A percentile compares a stretch with the other conserved stretches of the same genome.
These are phyloP conservation scores for Phyllotreta cruciferae DNA, from an alignment of 2,888 invertebrate genomes.

Conservation along the genomic window DNA sequence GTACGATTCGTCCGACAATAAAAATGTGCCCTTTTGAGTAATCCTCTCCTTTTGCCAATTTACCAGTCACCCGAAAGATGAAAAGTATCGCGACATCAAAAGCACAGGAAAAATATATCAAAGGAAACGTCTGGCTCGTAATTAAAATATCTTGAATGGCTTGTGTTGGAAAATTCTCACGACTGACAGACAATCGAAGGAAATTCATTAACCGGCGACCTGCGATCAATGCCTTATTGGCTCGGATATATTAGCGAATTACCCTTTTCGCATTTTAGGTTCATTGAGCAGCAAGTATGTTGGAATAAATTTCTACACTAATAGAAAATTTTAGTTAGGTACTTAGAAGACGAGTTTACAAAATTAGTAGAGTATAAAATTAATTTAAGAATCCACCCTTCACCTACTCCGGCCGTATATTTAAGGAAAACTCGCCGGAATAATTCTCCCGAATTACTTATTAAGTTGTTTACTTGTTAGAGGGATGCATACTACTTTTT, in stretches of 20 bases:
- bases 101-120: constrained; percentile 33
- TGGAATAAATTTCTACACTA: no score
- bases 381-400: no score
- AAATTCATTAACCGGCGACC: constrained; percentile 25
- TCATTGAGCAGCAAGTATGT: no score
- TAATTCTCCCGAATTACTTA: constrained; percentile 8
- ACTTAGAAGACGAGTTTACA: no score
- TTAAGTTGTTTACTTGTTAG: constrained; percentile 1
- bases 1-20: constrained; percentile 20
- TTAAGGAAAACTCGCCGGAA: neutral
- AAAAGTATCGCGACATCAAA: constrained; percentile 37
- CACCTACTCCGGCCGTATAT: neutral
- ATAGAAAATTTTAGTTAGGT: no score
- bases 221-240: constrained; percentile 21
- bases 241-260: neutral
- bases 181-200: constrained; percentile 8
- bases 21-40: constrained; percentile 27
- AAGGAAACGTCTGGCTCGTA: constrained; percentile 32
- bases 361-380: no score
- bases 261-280: no score
- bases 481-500: constrained; percentile 7
- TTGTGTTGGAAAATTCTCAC: constrained; percentile 29
- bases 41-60: constrained; percentile 31
- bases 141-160: constrained; percentile 37
- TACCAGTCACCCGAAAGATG: constrained; percentile 32